Conservation (phyloP, 2,113 vertebrate species). For the Mormoops blainvillei region DNA sequence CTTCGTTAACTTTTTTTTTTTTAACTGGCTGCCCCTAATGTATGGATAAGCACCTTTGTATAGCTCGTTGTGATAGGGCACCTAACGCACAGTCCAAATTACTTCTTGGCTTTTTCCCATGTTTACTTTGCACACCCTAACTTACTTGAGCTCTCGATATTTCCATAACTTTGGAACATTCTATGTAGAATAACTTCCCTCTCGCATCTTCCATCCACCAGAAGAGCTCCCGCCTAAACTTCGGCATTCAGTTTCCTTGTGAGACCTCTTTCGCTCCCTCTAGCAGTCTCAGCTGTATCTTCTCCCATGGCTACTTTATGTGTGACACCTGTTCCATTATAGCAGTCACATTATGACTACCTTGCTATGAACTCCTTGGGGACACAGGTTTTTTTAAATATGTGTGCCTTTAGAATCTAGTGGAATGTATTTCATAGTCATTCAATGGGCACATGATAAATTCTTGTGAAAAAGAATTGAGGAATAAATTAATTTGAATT, state of each 20-base stretch:
- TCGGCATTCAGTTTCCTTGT: no score
- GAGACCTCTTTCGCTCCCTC: neutral
- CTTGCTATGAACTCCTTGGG: neutral
- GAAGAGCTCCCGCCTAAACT: neutral
- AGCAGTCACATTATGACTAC: neutral
- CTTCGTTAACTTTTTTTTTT: neutral
- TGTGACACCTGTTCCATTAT: neutral
- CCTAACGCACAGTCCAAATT: neutral
- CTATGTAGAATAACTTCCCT: neutral
- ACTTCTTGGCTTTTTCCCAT: neutral
- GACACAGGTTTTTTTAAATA: neutral
- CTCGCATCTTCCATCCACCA: neutral
- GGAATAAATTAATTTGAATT: neutral
- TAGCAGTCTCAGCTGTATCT: neutral
- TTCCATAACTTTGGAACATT: neutral
- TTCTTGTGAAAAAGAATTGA: neutral
- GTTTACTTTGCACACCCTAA: neutral
- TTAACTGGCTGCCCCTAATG: neutral
- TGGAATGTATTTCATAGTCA: neutral
- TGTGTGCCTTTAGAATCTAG: neutral
- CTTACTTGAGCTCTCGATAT: neutral
- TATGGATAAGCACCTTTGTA: neutral
- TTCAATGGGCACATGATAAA: neutral
- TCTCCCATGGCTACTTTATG: neutral
- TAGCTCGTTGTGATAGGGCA: neutral